phyloP scores from a whole-genome alignment of 30 jellyfish, hydroid and myxozoan species.

The Aurelia aurita region DNA sequence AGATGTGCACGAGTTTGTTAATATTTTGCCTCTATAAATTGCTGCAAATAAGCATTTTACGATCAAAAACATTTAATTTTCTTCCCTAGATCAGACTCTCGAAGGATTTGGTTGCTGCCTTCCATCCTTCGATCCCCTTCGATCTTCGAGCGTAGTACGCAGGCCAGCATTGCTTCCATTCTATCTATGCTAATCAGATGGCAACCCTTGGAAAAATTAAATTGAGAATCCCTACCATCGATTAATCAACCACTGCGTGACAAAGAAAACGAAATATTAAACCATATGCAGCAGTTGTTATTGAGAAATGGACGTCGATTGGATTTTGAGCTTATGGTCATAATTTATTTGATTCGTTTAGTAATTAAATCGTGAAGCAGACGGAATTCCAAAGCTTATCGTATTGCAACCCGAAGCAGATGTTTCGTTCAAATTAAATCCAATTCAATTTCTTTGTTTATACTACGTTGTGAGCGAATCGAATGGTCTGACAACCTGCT shows the following conservation, averaged over 20 bases:
- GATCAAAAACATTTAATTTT: no score
- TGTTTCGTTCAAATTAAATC: constrained; percentile 15
- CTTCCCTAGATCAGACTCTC: no score
- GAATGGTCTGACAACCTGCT: constrained; percentile 36
- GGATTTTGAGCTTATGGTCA: constrained; percentile 7
- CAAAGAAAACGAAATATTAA: not conserved
- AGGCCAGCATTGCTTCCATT: no score
- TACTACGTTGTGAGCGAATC: no score
- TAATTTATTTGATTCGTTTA: not conserved
- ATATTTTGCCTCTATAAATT: no score
- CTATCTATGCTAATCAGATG: no score
- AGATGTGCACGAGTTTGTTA: no score
- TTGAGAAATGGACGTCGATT: not conserved
- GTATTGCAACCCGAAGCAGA: constrained; percentile 25
- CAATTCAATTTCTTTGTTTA: constrained; percentile 34
- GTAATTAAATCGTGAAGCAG: constrained; percentile 32
- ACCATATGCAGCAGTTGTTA: not conserved
- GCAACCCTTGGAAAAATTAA: no score
- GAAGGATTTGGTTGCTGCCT: no score
- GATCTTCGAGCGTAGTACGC: no score
- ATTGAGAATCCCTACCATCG: not conserved
- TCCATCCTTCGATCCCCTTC: no score
- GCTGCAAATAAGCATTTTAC: no score
- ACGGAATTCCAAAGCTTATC: constrained; percentile 21
- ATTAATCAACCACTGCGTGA: not conserved